A percentile compares a stretch with the other conserved stretches of the same genome.
phyloP scores from a whole-genome alignment of 2,113 vertebrate genomes.

The Equus przewalskii region DNA sequence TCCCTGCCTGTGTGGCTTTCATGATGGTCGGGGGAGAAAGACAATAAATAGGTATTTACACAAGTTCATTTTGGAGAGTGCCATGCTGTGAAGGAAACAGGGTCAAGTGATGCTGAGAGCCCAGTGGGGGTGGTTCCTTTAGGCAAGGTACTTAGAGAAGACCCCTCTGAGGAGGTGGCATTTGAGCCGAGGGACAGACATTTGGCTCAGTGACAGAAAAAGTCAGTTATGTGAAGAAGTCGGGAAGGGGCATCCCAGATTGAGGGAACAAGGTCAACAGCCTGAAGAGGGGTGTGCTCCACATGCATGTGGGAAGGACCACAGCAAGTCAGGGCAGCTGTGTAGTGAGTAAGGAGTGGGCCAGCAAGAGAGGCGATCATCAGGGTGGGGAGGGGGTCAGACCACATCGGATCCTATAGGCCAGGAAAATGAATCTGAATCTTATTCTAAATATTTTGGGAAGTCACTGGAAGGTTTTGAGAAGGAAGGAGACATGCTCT shows the following conservation, averaged over 20 bases:
- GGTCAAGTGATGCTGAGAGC: background rate
- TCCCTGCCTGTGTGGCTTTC: background rate
- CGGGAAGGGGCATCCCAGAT: accelerated
- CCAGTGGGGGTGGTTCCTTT: background rate
- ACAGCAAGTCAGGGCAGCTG: background rate
- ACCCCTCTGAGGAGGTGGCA: background rate
- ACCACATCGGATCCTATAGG: accelerated
- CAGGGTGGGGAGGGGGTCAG: background rate
- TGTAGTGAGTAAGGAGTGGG: background rate
- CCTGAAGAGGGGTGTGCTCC: background rate
- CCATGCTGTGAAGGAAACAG: background rate
- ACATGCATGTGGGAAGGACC: background rate
- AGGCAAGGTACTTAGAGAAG: background rate
- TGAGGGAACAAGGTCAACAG: background rate
- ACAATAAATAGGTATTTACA: background rate
- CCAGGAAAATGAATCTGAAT: background rate
- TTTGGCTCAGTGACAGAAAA: background rate
- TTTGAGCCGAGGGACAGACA: background rate
- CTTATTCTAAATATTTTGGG: background rate
- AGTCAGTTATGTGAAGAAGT: background rate
- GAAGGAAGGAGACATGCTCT: background rate
- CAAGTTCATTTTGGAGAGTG: background rate
- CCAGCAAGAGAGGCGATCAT: background rate
- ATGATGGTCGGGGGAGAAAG: background rate
- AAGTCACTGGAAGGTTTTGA: background rate